Percentiles rank a stretch among this genome's conserved stretches.
Conservation (phyloP, 2,888 invertebrate species). For the Tetrapedia diversipes region DNA sequence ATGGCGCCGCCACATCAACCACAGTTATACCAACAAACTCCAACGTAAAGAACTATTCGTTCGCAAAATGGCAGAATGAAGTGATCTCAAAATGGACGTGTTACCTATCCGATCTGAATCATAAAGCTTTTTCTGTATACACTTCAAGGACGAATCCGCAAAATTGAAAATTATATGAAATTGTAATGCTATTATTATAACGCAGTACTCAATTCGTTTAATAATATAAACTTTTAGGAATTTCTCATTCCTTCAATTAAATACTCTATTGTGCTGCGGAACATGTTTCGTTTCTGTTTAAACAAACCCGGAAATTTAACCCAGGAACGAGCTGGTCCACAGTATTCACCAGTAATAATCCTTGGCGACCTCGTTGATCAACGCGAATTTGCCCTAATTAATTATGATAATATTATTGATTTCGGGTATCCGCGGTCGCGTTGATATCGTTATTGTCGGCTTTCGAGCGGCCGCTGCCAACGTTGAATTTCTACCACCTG, state of each 20-base stretch:
- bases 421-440: slow-evolving; percentile 38
- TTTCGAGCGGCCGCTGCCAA: slow-evolving; percentile 4
- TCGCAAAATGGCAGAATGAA: neutral
- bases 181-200: too few relatives aligned
- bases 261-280: neutral
- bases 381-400: slow-evolving; percentile 39
- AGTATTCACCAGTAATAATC: slow-evolving; percentile 35
- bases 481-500: slow-evolving; percentile 27
- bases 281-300: neutral
- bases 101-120: too few relatives aligned
- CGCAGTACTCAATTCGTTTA: neutral
- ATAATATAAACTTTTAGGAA: too few relatives aligned
- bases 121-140: too few relatives aligned
- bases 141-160: too few relatives aligned
- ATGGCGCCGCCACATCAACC: neutral
- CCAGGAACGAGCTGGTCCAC: neutral
- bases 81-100: neutral
- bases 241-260: neutral
- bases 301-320: slow-evolving; percentile 10
- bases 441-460: slow-evolving; percentile 36
- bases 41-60: neutral
- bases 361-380: slow-evolving; percentile 10
- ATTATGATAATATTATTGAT: slow-evolving; percentile 56
- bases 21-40: neutral
- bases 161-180: too few relatives aligned